A percentile compares a stretch with the other conserved stretches of the same genome.
Conservation (phyloP, 2,888 invertebrate species). For the Eristalinus aeneus region DNA sequence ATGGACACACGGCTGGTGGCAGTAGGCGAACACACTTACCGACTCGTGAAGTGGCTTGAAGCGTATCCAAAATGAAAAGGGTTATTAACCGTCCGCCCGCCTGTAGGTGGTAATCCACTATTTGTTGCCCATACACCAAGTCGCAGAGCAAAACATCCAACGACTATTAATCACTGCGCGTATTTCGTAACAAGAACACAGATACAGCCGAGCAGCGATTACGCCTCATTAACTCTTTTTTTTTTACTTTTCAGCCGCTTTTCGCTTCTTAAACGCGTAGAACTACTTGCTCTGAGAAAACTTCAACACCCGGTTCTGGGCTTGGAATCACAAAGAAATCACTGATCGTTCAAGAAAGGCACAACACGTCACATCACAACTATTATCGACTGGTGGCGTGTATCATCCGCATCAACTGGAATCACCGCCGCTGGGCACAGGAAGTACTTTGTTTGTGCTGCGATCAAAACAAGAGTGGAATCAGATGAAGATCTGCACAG, state of each 20-base stretch:
- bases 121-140: constrained; percentile 7
- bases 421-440: constrained; percentile 26
- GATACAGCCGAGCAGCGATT: constrained; percentile 29
- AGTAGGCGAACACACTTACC: constrained; percentile 44
- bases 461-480: constrained; percentile 29
- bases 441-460: constrained; percentile 28
- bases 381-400: constrained; percentile 1
- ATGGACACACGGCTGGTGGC: neutral
- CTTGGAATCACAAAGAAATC: constrained; percentile 9
- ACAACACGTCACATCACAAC: constrained; percentile 26
- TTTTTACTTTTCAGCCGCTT: neutral
- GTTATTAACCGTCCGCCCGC: constrained; percentile 45
- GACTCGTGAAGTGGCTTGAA: constrained; percentile 45
- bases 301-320: constrained; percentile 11
- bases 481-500: constrained; percentile 13
- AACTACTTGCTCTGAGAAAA: neutral
- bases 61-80: constrained; percentile 59
- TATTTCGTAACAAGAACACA: constrained; percentile 37
- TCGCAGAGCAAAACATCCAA: constrained; percentile 4
- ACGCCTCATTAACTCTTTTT: constrained; percentile 28
- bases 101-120: constrained; percentile 55
- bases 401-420: neutral
- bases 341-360: constrained; percentile 38
- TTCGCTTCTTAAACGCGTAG: constrained; percentile 13
- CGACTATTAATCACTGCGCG: constrained; percentile 36